A percentile compares a stretch with the other conserved stretches of the same genome.
These are phyloP conservation scores for Pseudobourletiella spinata DNA, from an alignment of 1,140 invertebrate genomes.

Conservation along the genomic window DNA sequence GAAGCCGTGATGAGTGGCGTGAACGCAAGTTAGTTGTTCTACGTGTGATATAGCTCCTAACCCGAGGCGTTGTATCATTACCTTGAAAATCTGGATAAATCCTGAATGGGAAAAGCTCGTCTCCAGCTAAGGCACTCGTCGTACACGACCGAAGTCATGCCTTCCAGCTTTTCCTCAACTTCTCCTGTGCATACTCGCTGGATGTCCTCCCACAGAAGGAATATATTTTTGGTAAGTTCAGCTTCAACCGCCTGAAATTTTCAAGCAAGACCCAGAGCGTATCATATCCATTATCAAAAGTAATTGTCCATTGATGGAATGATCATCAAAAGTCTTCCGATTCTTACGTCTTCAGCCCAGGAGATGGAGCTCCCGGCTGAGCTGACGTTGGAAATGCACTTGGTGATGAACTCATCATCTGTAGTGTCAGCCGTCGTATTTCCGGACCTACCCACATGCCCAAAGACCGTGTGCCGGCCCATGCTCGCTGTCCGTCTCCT, in stretches of 20 bases:
- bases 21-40: no score
- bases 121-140: constrained; percentile 30
- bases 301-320: not conserved
- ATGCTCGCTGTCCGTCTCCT: no score
- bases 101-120: constrained; percentile 24
- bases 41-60: no score
- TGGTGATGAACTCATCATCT: constrained; percentile 17
- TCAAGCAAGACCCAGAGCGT: not conserved
- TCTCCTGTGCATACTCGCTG: constrained; percentile 18
- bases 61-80: no score
- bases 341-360: constrained; percentile 33
- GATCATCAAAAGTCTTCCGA: not conserved
- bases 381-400: constrained; percentile 18
- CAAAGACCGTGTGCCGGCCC: no score
- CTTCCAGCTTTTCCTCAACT: constrained; percentile 7
- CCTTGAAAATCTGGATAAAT: constrained; percentile 21
- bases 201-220: constrained; percentile 25
- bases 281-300: not conserved
- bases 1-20: no score
- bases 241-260: constrained; percentile 26
- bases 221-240: constrained; percentile 23
- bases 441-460: no score
- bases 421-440: no score
- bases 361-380: constrained; percentile 32
- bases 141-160: constrained; percentile 15